Evolutionary conservation across 2,888 invertebrate genomes (phyloP).

Genomic region (Drosophila testacea): DNA sequence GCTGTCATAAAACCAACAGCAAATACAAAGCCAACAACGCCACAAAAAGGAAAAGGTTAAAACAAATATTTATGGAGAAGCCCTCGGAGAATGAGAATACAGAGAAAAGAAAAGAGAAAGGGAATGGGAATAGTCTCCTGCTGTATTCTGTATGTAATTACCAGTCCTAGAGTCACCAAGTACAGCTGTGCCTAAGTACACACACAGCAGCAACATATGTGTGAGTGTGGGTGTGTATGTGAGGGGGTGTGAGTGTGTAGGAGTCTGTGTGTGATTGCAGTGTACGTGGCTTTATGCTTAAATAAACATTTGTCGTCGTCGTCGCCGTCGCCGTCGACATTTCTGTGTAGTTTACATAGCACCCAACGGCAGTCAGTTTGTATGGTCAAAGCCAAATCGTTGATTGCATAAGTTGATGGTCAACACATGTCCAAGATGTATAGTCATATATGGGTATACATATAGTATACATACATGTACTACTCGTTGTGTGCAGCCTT

Average conservation of each 20-base stretch:
- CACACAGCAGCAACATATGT: conserved; percentile 33
- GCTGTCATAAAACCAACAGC: conserved; percentile 70
- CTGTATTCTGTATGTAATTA: conserved; percentile 72
- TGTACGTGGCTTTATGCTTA: conserved; percentile 79
- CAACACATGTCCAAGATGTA: conserved; percentile 78
- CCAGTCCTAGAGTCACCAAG: conserved; percentile 64
- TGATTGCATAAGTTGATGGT: conserved; percentile 81
- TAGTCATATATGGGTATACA: conserved; percentile 40
- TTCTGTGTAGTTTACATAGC: conserved; percentile 69
- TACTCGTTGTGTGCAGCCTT: conserved; percentile 1
- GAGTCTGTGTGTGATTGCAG: conserved; percentile 43
- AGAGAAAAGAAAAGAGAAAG: background rate
- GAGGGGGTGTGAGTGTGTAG: conserved; percentile 21
- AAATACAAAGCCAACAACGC: conserved; percentile 62
- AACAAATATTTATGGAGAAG: conserved; percentile 76
- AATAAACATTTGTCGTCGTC: conserved; percentile 72
- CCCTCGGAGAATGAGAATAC: conserved; percentile 17
- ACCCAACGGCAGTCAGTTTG: conserved; percentile 66
- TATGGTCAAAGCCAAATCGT: conserved; percentile 78
- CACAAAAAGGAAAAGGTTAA: conserved; percentile 73
- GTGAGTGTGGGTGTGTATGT: background rate
- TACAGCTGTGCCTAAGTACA: conserved; percentile 77
- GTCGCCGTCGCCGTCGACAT: conserved; percentile 2
- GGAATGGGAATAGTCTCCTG: conserved; percentile 10
- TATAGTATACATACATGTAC: background rate